These are phyloP conservation scores for Squalus acanthias DNA, from an alignment of 2,797 vertebrate species.

Conservation along the genomic window DNA sequence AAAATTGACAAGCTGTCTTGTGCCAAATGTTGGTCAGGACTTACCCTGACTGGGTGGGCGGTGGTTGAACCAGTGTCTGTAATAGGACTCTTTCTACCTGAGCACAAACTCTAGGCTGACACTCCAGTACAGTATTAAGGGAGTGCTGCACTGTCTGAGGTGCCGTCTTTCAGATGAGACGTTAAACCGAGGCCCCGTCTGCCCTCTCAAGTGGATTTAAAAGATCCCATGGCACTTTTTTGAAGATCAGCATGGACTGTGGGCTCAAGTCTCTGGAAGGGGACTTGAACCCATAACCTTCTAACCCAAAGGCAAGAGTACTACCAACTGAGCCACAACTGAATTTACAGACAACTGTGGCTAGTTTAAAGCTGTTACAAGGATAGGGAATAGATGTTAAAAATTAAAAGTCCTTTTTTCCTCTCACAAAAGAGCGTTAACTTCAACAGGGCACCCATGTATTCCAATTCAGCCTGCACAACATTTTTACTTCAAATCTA, in stretches of 20 bases:
- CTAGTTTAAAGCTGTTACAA: neutral
- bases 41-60: too few relatives aligned
- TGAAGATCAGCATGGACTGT: neutral
- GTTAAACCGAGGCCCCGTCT: too few relatives aligned
- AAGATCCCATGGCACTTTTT: neutral
- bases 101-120: too few relatives aligned
- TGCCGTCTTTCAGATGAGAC: too few relatives aligned
- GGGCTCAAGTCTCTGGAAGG: neutral
- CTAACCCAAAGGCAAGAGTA: neutral
- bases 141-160: too few relatives aligned
- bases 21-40: too few relatives aligned
- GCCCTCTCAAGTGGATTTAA: neutral
- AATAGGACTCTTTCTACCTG: too few relatives aligned
- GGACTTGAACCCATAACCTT: neutral
- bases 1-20: too few relatives aligned
- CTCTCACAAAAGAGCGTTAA: neutral
- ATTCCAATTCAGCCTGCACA: neutral
- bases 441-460: neutral
- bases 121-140: too few relatives aligned
- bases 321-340: neutral
- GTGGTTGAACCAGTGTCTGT: too few relatives aligned
- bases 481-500: neutral
- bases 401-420: neutral
- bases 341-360: neutral
- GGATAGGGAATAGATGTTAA: neutral